These are phyloP conservation scores for Platyura marginata DNA, from an alignment of 1,140 invertebrate species.

Conservation along the genomic window DNA sequence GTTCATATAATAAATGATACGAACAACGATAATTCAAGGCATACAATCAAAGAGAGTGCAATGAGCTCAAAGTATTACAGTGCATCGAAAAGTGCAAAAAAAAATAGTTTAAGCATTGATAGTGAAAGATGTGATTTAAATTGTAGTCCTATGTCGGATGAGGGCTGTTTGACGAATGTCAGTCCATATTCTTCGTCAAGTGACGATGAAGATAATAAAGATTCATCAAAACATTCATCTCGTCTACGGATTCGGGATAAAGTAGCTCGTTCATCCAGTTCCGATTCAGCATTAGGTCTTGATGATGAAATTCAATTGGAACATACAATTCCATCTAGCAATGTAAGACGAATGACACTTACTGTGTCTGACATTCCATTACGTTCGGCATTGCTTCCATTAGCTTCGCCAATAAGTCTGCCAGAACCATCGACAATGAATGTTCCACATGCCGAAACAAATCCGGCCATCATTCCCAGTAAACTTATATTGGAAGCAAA, in stretches of 20 bases:
- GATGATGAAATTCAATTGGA: conserved; percentile 15
- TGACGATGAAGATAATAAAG: neutral
- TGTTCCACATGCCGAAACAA: neutral
- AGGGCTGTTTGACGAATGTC: conserved; percentile 16
- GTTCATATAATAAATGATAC: no score
- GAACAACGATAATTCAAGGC: no score
- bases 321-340: neutral
- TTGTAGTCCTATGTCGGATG: conserved; percentile 15
- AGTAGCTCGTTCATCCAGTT: conserved; percentile 19
- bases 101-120: neutral
- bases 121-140: neutral
- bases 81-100: neutral
- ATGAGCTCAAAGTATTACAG: no score
- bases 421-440: conserved; percentile 7
- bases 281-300: conserved; percentile 19
- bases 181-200: conserved; percentile 15
- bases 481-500: conserved; percentile 22
- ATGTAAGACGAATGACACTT: conserved; percentile 17
- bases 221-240: no score
- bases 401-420: conserved; percentile 19
- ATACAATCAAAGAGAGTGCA: no score
- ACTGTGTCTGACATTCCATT: conserved; percentile 20
- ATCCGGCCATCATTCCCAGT: conserved; percentile 11
- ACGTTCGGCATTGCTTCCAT: conserved; percentile 15
- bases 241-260: conserved; percentile 9